Evolutionary conservation across 2,113 vertebrate genomes (phyloP).

Genomic region (Tetrax tetrax): DNA sequence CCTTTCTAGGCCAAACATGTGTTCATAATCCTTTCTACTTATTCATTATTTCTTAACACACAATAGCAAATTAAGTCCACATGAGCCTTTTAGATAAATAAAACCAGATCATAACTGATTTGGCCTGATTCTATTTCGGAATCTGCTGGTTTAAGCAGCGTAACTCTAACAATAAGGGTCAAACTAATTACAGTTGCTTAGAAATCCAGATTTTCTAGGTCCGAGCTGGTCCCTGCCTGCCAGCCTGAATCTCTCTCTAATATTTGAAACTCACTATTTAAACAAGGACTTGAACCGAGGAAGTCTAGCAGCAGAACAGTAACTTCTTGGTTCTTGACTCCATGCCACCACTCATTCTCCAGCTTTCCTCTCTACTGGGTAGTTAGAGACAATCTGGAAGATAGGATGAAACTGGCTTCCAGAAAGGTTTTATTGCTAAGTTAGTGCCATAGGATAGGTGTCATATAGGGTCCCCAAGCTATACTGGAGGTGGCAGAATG

Average conservation of each 20-base stretch:
- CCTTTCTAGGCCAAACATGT: not conserved
- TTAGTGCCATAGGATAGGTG: not conserved
- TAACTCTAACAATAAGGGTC: not conserved
- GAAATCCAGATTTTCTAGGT: slow-evolving; percentile 22
- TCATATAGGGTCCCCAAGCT: not conserved
- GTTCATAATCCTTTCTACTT: not conserved
- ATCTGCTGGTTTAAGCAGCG: not conserved
- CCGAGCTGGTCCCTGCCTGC: not conserved
- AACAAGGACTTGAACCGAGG: not conserved
- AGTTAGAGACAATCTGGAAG: not conserved
- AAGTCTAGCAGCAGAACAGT: not conserved
- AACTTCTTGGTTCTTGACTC: not conserved
- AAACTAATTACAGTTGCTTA: not conserved
- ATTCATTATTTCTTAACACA: slow-evolving; percentile 3
- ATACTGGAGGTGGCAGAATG: not conserved
- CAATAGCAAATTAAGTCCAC: not conserved
- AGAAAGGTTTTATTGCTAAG: not conserved
- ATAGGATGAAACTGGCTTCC: not conserved
- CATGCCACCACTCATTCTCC: not conserved
- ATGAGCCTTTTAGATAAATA: slow-evolving; percentile 19
- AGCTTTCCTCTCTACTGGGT: not conserved
- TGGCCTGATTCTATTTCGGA: not conserved
- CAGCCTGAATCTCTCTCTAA: not conserved
- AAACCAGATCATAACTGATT: not conserved
- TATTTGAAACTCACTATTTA: not conserved